Conservation (phyloP, 2,797 vertebrate genomes). For the Zalophus californianus region DNA sequence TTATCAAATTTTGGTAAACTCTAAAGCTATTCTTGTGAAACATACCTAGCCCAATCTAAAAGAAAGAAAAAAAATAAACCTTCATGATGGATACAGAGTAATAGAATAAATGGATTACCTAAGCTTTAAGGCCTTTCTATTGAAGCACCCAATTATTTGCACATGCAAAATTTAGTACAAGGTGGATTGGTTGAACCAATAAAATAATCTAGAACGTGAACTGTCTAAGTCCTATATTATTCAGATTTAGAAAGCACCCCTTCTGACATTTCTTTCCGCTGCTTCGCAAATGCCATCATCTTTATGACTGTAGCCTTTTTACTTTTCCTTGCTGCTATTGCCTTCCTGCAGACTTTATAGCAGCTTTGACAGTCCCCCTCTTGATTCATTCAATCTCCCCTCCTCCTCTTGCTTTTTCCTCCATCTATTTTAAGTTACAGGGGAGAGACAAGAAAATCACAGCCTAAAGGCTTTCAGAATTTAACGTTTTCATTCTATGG, state of each 20-base stretch:
- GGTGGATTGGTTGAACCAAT: conserved; percentile 36
- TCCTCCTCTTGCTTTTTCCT: conserved; percentile 79
- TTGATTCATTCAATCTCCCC: conserved; percentile 82
- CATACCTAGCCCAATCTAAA: not conserved
- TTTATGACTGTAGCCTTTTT: conserved; percentile 79
- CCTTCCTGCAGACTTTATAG: conserved; percentile 78
- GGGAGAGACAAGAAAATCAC: conserved; percentile 85
- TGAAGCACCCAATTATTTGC: conserved; percentile 58
- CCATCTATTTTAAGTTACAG: conserved; percentile 86
- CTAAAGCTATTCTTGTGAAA: conserved; percentile 48
- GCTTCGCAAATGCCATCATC: conserved; percentile 26
- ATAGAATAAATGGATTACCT: conserved; percentile 57
- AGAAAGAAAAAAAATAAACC: not conserved
- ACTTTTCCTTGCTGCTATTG: conserved; percentile 60
- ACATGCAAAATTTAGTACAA: conserved; percentile 65
- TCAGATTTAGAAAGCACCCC: conserved; percentile 66
- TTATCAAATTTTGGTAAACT: conserved; percentile 42
- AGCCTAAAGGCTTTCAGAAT: conserved; percentile 84
- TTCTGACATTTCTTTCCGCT: conserved; percentile 45
- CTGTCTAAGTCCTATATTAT: conserved; percentile 67
- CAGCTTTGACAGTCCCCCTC: conserved; percentile 72
- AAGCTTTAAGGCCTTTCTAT: conserved; percentile 48
- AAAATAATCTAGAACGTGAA: conserved; percentile 63
- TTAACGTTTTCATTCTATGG: conserved; percentile 84
- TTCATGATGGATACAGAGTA: conserved; percentile 5